phyloP scores from a whole-genome alignment of 2,888 invertebrate genomes.

The Eretmocerus hayati region DNA sequence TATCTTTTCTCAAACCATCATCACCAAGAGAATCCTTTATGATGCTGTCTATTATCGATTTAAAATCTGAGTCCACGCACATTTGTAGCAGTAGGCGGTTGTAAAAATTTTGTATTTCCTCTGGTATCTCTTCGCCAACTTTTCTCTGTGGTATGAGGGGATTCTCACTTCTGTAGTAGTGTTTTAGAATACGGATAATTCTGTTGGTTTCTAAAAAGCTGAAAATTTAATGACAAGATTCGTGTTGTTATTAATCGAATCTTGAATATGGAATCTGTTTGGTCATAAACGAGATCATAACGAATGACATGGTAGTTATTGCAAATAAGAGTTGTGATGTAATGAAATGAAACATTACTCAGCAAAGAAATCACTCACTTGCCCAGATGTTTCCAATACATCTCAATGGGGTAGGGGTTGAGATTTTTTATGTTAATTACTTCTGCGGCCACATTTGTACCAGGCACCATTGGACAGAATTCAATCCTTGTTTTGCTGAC shows the following conservation, averaged over 20 bases:
- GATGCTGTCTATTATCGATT: background rate
- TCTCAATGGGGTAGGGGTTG: slow-evolving; percentile 60
- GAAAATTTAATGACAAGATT: too few relatives aligned
- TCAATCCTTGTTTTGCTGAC: slow-evolving; percentile 6
- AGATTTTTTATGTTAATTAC: slow-evolving; percentile 58
- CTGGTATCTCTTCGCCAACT: slow-evolving; percentile 39
- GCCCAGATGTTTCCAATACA: slow-evolving; percentile 63
- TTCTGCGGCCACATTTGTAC: slow-evolving; percentile 46
- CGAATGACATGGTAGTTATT: too few relatives aligned
- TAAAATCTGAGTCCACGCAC: slow-evolving; percentile 6
- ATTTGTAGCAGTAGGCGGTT: slow-evolving; percentile 4
- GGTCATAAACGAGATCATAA: too few relatives aligned
- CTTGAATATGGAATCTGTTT: too few relatives aligned
- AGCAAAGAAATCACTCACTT: slow-evolving; percentile 53
- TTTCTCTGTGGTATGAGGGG: slow-evolving; percentile 43
- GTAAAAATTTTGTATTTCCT: slow-evolving; percentile 8
- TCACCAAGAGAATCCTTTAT: too few relatives aligned
- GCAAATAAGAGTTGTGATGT: too few relatives aligned
- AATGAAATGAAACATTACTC: too few relatives aligned
- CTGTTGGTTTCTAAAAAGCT: slow-evolving; percentile 13
- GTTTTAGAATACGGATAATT: slow-evolving; percentile 20
- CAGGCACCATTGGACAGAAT: slow-evolving; percentile 7
- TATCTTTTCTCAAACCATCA: too few relatives aligned
- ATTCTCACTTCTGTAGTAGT: slow-evolving; percentile 42
- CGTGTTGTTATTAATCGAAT: background rate